Conservation (phyloP, 2,113 vertebrate species). For the Hydrochoerus hydrochaeris region DNA sequence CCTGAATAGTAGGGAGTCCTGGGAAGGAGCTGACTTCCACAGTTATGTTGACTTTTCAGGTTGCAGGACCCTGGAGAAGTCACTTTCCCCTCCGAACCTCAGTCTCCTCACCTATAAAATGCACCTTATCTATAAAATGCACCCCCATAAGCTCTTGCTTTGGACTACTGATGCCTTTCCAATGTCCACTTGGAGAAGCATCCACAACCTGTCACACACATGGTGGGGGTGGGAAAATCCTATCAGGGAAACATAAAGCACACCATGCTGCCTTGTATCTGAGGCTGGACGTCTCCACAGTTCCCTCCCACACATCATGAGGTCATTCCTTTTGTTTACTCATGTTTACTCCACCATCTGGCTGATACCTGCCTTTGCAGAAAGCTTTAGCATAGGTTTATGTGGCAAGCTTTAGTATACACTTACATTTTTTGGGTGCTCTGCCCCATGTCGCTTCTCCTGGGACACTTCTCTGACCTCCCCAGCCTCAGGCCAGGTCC, state of each 20-base stretch:
- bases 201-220: not conserved
- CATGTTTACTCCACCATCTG: not conserved
- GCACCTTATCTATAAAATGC: not conserved
- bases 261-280: not conserved
- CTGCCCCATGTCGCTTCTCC: not conserved
- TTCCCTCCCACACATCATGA: not conserved
- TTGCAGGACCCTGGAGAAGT: not conserved
- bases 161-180: no score
- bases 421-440: not conserved
- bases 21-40: not conserved
- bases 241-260: not conserved
- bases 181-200: not conserved
- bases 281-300: not conserved
- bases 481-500: not conserved
- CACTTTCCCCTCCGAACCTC: not conserved
- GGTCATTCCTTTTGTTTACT: not conserved
- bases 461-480: not conserved
- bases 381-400: not conserved
- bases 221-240: not conserved
- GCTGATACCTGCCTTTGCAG: not conserved
- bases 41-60: not conserved
- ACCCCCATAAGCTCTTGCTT: not conserved
- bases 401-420: not conserved
- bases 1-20: not conserved
- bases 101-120: conserved; percentile 6